A percentile compares a stretch with the other conserved stretches of the same genome.
Conservation (phyloP, 2,888 invertebrate genomes). For the Drosophila parthenogenetica region DNA sequence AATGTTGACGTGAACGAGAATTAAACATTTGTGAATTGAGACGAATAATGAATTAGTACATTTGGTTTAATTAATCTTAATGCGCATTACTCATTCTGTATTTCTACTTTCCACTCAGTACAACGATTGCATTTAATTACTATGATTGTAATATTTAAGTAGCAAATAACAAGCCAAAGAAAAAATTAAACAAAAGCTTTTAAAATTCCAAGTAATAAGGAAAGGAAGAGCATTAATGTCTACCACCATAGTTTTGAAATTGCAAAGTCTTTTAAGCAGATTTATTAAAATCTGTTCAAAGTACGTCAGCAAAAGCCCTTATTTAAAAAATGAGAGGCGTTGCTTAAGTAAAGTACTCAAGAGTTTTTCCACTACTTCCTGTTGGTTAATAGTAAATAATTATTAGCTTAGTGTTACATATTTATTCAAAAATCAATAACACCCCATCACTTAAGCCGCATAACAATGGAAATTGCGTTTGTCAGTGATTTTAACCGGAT, state of each 20-base stretch:
- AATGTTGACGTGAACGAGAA: background rate
- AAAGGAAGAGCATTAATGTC: too few relatives aligned
- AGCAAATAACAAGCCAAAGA: constrained; percentile 43
- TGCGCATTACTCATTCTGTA: constrained; percentile 37
- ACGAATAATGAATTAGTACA: constrained; percentile 4
- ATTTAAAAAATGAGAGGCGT: too few relatives aligned
- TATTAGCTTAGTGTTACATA: background rate
- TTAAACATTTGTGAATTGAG: background rate
- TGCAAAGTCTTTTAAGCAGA: too few relatives aligned
- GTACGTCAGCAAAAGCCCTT: too few relatives aligned
- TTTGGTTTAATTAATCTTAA: constrained; percentile 36
- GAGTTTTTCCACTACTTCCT: too few relatives aligned
- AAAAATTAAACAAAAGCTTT: background rate
- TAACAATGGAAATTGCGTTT: constrained; percentile 11
- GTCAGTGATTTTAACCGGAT: constrained; percentile 54
- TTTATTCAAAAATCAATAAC: background rate
- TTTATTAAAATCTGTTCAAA: too few relatives aligned
- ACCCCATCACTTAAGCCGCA: constrained; percentile 17
- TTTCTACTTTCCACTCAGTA: constrained; percentile 13
- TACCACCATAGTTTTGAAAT: too few relatives aligned
- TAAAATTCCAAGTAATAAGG: too few relatives aligned
- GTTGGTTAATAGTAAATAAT: too few relatives aligned
- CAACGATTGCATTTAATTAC: constrained; percentile 68
- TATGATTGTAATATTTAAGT: constrained; percentile 56
- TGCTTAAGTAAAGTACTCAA: too few relatives aligned